These are phyloP conservation scores for Numenius phaeopus DNA, from an alignment of 2,797 vertebrate species.

Conservation along the genomic window DNA sequence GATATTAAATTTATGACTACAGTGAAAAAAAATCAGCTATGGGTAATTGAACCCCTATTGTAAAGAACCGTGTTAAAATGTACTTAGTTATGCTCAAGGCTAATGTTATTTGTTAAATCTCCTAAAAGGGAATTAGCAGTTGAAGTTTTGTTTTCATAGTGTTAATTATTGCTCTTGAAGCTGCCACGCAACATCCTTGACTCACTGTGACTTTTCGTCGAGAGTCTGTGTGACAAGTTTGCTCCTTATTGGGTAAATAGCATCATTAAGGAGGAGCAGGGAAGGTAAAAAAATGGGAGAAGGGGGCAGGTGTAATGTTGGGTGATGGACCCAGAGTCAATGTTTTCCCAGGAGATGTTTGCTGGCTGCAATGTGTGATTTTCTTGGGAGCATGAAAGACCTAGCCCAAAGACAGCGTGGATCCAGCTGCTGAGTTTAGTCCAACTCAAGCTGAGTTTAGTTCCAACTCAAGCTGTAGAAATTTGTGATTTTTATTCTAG, in stretches of 20 bases:
- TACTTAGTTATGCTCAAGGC: conserved; percentile 40
- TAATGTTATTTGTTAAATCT: conserved; percentile 53
- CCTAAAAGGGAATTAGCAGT: conserved; percentile 8
- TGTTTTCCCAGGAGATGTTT: neutral
- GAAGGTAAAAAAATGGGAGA: neutral
- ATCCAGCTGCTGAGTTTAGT: neutral
- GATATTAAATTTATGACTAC: conserved; percentile 55
- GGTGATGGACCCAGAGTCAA: neutral
- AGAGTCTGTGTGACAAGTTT: neutral
- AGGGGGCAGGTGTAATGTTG: rapidly evolving
- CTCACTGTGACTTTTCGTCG: neutral
- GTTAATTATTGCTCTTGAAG: conserved; percentile 11
- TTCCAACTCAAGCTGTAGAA: neutral
- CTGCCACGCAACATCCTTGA: neutral
- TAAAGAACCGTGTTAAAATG: conserved; percentile 61
- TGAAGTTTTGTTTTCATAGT: conserved; percentile 51
- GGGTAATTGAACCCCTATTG: conserved; percentile 59
- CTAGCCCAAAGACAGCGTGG: rapidly evolving
- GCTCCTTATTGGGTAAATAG: neutral
- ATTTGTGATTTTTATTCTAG: neutral
- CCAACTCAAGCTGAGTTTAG: too few species aligned
- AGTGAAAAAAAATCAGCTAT: conserved; percentile 56
- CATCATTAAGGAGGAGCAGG: neutral
- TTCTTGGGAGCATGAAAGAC: neutral
- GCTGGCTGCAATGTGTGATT: neutral